A percentile compares a stretch with the other conserved stretches of the same genome.
phyloP scores from a whole-genome alignment of 2,888 invertebrate genomes.

The Folsomia candida region DNA sequence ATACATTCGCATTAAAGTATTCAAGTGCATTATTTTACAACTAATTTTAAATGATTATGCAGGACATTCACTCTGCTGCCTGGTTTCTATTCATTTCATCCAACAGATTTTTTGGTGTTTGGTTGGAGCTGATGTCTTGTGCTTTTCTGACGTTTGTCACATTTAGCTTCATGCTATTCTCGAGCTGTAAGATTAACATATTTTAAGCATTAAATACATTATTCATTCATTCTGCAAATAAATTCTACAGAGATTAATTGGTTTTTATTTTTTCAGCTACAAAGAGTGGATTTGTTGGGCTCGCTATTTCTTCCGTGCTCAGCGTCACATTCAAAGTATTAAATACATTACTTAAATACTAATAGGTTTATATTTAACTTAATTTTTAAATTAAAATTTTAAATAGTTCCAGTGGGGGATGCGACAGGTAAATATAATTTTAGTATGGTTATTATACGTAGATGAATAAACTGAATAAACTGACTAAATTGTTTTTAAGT shows the following conservation, averaged over 20 bases:
- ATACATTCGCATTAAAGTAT: too few relatives aligned
- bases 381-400: too few relatives aligned
- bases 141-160: slow-evolving; percentile 82
- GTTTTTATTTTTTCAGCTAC: background rate
- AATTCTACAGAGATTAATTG: background rate
- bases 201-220: too few relatives aligned
- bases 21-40: too few relatives aligned
- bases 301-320: slow-evolving; percentile 40
- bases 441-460: background rate
- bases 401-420: background rate
- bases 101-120: slow-evolving; percentile 91
- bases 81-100: slow-evolving; percentile 61
- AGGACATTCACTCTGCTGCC: slow-evolving; percentile 33
- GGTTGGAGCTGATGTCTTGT: slow-evolving; percentile 84
- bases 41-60: too few relatives aligned
- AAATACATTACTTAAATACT: too few relatives aligned
- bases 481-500: too few relatives aligned
- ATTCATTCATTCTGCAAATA: background rate
- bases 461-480: too few relatives aligned
- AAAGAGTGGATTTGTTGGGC: slow-evolving; percentile 37
- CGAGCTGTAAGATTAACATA: slow-evolving; percentile 57
- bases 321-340: background rate
- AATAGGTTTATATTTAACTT: too few relatives aligned
- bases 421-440: too few relatives aligned
- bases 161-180: slow-evolving; percentile 66